These are phyloP conservation scores for Semnopithecus entellus DNA, from an alignment of 2,113 vertebrate species.

Conservation along the genomic window DNA sequence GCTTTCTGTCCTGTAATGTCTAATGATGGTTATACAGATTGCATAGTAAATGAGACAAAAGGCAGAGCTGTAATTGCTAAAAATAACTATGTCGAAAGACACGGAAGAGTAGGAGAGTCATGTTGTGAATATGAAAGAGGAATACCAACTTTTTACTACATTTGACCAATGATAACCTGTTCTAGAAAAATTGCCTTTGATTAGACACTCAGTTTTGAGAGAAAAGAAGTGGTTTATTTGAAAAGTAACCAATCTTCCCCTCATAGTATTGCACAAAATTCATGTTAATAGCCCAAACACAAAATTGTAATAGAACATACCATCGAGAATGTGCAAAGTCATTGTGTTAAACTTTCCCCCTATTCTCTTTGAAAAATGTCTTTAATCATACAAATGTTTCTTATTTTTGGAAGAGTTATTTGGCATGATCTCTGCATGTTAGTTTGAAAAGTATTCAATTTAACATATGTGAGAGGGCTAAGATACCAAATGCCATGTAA, in stretches of 20 bases:
- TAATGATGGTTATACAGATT: conserved; percentile 1
- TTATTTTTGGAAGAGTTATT: conserved; percentile 30
- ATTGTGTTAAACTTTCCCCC: not conserved
- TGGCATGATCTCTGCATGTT: not conserved
- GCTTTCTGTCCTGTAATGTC: not conserved
- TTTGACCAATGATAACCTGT: not conserved
- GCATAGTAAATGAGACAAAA: conserved; percentile 49
- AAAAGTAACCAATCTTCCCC: not conserved
- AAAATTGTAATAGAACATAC: not conserved
- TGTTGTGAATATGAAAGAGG: conserved; percentile 34
- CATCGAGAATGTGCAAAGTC: not conserved
- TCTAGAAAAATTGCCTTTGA: not conserved
- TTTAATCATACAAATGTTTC: not conserved
- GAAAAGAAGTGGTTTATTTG: not conserved
- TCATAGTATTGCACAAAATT: not conserved
- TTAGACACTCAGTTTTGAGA: not conserved
- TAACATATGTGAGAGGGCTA: not conserved
- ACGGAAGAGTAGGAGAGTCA: not conserved
- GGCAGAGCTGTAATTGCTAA: conserved; percentile 30
- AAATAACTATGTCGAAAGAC: conserved; percentile 37
- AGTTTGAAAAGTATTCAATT: not conserved
- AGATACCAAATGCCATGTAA: not conserved
- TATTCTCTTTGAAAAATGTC: not conserved
- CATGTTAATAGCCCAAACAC: not conserved
- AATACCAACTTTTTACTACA: not conserved